Base-by-base conservation (phyloP, 2,797 vertebrate species). In the Gallinago nigripennis region DNA sequence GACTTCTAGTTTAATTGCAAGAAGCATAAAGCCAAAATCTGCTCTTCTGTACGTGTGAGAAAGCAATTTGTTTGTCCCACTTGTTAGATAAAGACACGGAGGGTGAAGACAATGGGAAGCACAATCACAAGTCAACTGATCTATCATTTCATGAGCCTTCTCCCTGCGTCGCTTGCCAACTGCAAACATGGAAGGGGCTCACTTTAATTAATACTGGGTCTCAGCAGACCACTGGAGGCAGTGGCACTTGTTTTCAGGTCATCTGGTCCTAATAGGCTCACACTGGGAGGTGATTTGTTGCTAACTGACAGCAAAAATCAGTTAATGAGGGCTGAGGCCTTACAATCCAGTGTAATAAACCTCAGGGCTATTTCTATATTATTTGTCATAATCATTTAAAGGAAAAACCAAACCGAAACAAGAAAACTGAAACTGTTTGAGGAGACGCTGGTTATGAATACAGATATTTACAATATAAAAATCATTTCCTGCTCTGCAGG, bases 221-320 rank as follows among this genome's bases (percentile, higher is more conserved):
- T 53, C 86, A 86, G 96, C 96, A 96, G 97, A 94, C 96, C 96
- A 92, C 96, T 94, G 97, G 94, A 95, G 96, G 97, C 86, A 70
- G 50, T 88, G 97, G 96, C 98, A 98, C 98, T 98, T 97, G 98
- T 98, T 98, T 98, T 98, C 97, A 98, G 98, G 98, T 98, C 98
- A 97, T 98, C 97, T 98, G 96, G 97, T 98, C 98, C 98, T 98
- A 98, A 98, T 98, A 94, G 98, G 98, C 97, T 94, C 98, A 82
- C 98, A 98, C 97, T 97, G 98, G 98, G 98, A 98, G 97, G 98
- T 98, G 98, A 99, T 98, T 98, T 99, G 98, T 97, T 98, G 98
- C 97, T 98, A 98, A 98, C 95, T 96, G 97, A 97, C 95, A 97
- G 96, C 96, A 95, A 96, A 97, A 96, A 97, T 94, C 95, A 80